These are phyloP conservation scores for Episyrphus balteatus DNA, from an alignment of 1,140 invertebrate species.

Conservation along the genomic window DNA sequence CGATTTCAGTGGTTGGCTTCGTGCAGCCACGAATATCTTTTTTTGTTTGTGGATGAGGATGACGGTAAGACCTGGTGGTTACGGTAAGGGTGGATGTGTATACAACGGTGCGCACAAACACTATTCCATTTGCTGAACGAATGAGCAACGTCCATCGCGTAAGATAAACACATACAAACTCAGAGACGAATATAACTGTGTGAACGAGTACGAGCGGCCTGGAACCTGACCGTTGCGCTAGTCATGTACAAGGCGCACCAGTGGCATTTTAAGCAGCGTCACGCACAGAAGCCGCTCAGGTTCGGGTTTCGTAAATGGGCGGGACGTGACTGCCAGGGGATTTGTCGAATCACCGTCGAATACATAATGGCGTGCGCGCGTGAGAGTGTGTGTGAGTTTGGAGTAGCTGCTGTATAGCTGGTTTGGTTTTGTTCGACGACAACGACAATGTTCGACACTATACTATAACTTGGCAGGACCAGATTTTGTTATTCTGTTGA, in stretches of 20 bases:
- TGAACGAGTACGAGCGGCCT: no score
- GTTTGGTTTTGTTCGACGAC: no score
- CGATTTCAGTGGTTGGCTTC: no score
- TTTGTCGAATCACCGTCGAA: constrained; percentile 1
- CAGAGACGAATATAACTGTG: no score
- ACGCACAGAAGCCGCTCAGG: constrained; percentile 16
- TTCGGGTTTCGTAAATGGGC: constrained; percentile 29
- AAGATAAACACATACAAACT: no score
- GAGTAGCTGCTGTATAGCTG: no score
- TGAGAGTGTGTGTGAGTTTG: neutral
- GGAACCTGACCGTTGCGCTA: constrained; percentile 27
- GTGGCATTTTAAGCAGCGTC: constrained; percentile 38
- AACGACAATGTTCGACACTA: no score
- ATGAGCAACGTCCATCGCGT: no score
- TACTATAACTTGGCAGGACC: neutral
- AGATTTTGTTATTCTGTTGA: constrained; percentile 2
- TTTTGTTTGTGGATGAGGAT: neutral
- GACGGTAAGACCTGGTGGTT: neutral
- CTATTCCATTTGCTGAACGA: no score
- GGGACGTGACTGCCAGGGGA: constrained; percentile 30
- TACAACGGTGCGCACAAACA: neutral
- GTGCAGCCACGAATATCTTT: neutral
- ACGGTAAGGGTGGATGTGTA: no score
- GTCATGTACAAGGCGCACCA: constrained; percentile 34
- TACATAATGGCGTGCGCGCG: neutral